Percentiles rank a stretch among this genome's conserved stretches.
These are phyloP conservation scores for Anser cygnoides DNA, from an alignment of 2,113 vertebrate species.

Conservation along the genomic window DNA sequence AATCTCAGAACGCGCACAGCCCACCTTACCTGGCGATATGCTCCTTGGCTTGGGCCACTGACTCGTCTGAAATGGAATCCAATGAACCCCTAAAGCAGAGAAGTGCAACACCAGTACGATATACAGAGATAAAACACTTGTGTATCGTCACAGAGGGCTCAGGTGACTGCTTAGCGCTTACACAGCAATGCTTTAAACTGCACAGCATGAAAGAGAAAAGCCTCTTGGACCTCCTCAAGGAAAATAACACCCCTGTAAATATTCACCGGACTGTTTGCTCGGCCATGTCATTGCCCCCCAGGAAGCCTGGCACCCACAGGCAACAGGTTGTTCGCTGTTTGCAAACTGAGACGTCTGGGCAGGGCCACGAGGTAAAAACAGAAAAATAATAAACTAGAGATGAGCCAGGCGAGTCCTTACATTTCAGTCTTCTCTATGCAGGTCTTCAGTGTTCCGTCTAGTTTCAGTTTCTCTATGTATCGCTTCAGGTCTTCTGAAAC, in stretches of 20 bases:
- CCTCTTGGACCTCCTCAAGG: neutral
- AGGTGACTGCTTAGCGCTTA: neutral
- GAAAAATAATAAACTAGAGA: neutral
- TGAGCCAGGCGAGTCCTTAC: neutral
- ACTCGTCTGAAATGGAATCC: neutral
- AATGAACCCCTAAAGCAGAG: neutral
- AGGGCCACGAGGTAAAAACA: neutral
- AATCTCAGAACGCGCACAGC: accelerated
- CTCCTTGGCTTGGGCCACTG: neutral
- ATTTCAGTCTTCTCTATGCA: conserved; percentile 53
- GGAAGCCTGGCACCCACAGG: neutral
- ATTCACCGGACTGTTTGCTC: neutral
- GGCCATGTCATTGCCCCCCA: neutral
- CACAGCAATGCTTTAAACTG: neutral
- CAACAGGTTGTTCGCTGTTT: no score
- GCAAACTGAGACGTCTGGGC: accelerated
- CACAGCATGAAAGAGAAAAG: no score
- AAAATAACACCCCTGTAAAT: accelerated
- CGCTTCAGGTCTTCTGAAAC: conserved; percentile 67
- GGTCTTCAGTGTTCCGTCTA: conserved; percentile 65
- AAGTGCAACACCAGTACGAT: accelerated
- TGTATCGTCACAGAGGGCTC: neutral
- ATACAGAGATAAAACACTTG: no score
- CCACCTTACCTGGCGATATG: neutral
- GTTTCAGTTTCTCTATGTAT: conserved; percentile 54